phyloP scores from a whole-genome alignment of 2,797 vertebrate species.

The Diglossa cyanea region DNA sequence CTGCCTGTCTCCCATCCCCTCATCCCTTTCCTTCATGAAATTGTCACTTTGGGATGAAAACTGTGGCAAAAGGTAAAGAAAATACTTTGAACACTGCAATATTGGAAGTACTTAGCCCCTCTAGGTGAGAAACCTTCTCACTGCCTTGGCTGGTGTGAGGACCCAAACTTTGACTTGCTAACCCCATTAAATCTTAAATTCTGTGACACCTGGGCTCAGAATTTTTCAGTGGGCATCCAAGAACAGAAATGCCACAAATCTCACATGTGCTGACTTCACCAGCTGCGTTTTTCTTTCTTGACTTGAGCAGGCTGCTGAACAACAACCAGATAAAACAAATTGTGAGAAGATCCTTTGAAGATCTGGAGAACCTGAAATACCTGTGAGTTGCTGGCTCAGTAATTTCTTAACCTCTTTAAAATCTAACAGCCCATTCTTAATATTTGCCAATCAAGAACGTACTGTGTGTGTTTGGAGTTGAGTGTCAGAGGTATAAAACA shows the following conservation, averaged over 20 bases:
- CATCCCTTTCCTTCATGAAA: not conserved
- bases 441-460: fast-evolving
- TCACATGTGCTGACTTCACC: fast-evolving
- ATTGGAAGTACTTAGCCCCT: not conserved
- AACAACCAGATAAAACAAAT: constrained; percentile 72
- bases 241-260: not conserved
- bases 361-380: constrained; percentile 69
- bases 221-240: not conserved
- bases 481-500: not conserved
- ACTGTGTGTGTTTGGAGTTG: not conserved
- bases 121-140: not conserved
- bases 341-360: constrained; percentile 59
- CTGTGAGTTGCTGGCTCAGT: constrained; percentile 62
- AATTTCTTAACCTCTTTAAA: not conserved
- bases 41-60: not conserved
- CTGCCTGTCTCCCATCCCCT: not conserved
- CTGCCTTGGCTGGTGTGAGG: not conserved
- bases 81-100: not conserved
- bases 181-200: not conserved
- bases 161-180: not conserved
- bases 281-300: not conserved
- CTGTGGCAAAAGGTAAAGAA: not conserved
- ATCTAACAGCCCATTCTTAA: not conserved
- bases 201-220: not conserved
- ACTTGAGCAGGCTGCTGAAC: constrained; percentile 66